These are phyloP conservation scores for Cichlasoma orientale DNA, from an alignment of 2,797 vertebrate species.

Conservation along the genomic window DNA sequence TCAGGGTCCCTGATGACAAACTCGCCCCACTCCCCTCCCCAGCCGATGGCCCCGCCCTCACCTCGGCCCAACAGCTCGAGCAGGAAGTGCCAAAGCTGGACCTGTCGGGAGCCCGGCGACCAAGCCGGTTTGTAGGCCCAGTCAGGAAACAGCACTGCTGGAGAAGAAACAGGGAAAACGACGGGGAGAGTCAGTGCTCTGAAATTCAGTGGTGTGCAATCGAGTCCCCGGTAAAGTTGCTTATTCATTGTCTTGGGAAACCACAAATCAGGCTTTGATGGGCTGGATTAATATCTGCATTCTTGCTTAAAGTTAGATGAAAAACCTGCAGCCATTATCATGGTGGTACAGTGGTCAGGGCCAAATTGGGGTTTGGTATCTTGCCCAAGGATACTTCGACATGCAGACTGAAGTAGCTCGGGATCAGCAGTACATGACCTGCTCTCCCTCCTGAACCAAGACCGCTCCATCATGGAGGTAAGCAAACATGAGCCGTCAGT, in stretches of 20 bases:
- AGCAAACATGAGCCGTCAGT: not conserved
- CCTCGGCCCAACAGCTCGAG: constrained; percentile 77
- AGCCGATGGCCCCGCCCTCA: constrained; percentile 76
- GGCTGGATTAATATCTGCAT: not conserved
- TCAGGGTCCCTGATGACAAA: constrained; percentile 81
- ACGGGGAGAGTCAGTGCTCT: not conserved
- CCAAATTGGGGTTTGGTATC: too few species aligned
- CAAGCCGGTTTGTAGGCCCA: constrained; percentile 85
- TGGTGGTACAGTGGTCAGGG: too few species aligned
- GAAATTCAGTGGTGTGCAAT: fast-evolving
- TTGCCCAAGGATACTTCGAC: too few species aligned
- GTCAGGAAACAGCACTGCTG: constrained; percentile 81
- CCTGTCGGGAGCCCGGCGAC: constrained; percentile 81
- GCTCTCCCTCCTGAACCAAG: too few species aligned
- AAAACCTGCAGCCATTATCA: not conserved
- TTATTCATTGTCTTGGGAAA: not conserved
- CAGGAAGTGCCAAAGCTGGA: constrained; percentile 83
- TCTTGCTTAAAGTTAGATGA: not conserved
- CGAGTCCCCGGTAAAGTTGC: not conserved
- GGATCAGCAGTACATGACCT: too few species aligned
- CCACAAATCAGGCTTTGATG: not conserved
- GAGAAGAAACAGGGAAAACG: not conserved
- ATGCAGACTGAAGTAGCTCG: too few species aligned
- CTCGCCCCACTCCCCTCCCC: constrained; percentile 82
- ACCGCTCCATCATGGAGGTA: not conserved